Evolutionary conservation across 2,888 invertebrate species (phyloP).

Genomic region (Cephus pulcher): DNA sequence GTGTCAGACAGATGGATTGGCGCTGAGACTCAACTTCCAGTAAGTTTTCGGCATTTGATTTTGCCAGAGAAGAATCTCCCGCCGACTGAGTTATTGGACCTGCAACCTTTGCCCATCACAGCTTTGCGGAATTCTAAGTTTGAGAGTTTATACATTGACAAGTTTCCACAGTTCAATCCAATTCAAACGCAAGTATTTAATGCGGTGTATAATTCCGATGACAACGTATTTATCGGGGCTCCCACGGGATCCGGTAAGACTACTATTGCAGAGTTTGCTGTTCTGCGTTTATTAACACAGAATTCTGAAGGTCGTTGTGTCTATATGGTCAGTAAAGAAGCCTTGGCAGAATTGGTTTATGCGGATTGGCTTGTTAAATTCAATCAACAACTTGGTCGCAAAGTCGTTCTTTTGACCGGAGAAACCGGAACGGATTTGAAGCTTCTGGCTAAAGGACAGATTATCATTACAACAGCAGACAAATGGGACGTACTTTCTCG

Average conservation of each 20-base stretch:
- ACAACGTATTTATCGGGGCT: conserved; percentile 96
- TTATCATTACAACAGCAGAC: conserved; percentile 97
- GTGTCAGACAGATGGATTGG: conserved; percentile 94
- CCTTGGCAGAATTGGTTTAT: conserved; percentile 89
- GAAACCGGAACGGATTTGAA: conserved; percentile 98
- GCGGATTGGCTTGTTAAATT: conserved; percentile 94
- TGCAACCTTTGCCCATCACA: conserved; percentile 95
- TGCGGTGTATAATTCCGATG: conserved; percentile 97
- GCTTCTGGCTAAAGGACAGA: conserved; percentile 89
- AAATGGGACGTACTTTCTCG: conserved; percentile 99
- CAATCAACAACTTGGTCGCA: conserved; percentile 81
- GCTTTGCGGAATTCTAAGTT: conserved; percentile 89
- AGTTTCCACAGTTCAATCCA: conserved; percentile 95
- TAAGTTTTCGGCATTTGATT: conserved; percentile 96
- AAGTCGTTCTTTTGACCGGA: conserved; percentile 92
- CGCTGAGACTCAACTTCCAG: conserved; percentile 94
- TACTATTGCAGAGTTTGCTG: conserved; percentile 95
- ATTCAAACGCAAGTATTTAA: conserved; percentile 99
- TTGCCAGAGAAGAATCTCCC: conserved; percentile 98
- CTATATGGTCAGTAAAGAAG: conserved; percentile 92
- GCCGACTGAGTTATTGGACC: conserved; percentile 95
- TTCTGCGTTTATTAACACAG: conserved; percentile 85
- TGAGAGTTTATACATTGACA: conserved; percentile 86
- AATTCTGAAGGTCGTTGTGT: conserved; percentile 87
- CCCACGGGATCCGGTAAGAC: conserved; percentile 94